phyloP scores from a whole-genome alignment of 2,888 invertebrate species.

The Coelopa pilipes region DNA sequence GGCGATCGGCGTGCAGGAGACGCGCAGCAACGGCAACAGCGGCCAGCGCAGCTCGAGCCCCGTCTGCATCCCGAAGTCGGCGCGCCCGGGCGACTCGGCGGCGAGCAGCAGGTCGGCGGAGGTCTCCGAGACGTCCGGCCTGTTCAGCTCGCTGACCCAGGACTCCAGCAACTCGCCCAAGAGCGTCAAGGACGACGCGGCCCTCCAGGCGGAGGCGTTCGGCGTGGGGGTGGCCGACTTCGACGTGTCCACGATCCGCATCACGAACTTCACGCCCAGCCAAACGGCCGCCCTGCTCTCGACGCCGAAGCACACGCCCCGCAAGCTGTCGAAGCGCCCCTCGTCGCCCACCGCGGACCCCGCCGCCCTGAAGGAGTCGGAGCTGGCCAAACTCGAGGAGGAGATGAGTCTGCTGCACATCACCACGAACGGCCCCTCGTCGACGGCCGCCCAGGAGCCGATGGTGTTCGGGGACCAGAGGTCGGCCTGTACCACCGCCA shows the following conservation, averaged over 20 bases:
- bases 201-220: constrained; percentile 13
- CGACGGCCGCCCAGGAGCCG: constrained; percentile 45
- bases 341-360: constrained; percentile 35
- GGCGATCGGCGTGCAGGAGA: constrained; percentile 75
- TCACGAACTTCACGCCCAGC: constrained; percentile 64
- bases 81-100: constrained; percentile 34
- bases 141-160: constrained; percentile 72
- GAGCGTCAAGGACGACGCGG: constrained; percentile 49
- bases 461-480: constrained; percentile 47
- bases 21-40: constrained; percentile 82
- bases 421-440: constrained; percentile 42
- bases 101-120: constrained; percentile 52
- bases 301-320: constrained; percentile 61
- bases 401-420: constrained; percentile 59
- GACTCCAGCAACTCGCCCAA: constrained; percentile 73
- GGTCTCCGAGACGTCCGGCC: constrained; percentile 72
- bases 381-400: constrained; percentile 56
- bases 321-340: constrained; percentile 42
- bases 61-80: constrained; percentile 71
- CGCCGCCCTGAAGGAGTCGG: constrained; percentile 41
- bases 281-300: constrained; percentile 65
- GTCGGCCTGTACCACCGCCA: constrained; percentile 50
- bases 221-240: constrained; percentile 47
- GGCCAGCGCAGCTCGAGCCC: constrained; percentile 73
- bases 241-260: constrained; percentile 65